phyloP scores from a whole-genome alignment of 2,888 invertebrate species.

The Odontomyia ornata region DNA sequence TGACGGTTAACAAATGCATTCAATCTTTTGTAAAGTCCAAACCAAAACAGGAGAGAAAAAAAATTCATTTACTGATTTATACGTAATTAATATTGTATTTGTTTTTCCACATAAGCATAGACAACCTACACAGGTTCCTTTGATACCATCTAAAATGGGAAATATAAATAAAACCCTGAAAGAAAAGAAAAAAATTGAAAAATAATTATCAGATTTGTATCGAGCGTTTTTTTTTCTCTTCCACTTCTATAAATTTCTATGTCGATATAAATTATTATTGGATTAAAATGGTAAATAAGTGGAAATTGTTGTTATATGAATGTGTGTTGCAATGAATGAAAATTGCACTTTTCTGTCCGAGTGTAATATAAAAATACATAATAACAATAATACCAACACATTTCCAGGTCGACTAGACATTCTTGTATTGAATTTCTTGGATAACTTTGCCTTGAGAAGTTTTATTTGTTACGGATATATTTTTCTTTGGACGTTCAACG shows the following conservation, averaged over 20 bases:
- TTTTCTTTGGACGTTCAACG: neutral
- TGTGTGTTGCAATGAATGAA: slow-evolving; percentile 10
- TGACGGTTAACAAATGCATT: neutral
- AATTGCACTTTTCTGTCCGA: neutral
- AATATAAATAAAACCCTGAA: neutral
- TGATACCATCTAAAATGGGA: neutral
- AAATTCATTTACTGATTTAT: neutral
- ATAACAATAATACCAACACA: too few species aligned
- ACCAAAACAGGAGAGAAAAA: neutral
- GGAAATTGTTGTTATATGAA: slow-evolving; percentile 16
- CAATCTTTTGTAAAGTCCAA: neutral
- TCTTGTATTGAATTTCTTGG: too few species aligned
- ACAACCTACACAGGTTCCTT: neutral
- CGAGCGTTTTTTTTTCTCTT: neutral
- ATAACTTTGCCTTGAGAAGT: too few species aligned
- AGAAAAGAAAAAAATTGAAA: neutral
- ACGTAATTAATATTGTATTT: neutral
- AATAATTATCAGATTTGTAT: neutral
- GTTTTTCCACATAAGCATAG: neutral
- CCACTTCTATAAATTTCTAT: slow-evolving; percentile 25
- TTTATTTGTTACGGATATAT: neutral
- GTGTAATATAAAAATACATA: too few species aligned
- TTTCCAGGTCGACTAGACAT: too few species aligned
- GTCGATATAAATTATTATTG: slow-evolving; percentile 3
- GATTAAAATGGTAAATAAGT: slow-evolving; percentile 13